These are phyloP conservation scores for Heteropelma amictum DNA, from an alignment of 2,888 invertebrate species.

Conservation along the genomic window DNA sequence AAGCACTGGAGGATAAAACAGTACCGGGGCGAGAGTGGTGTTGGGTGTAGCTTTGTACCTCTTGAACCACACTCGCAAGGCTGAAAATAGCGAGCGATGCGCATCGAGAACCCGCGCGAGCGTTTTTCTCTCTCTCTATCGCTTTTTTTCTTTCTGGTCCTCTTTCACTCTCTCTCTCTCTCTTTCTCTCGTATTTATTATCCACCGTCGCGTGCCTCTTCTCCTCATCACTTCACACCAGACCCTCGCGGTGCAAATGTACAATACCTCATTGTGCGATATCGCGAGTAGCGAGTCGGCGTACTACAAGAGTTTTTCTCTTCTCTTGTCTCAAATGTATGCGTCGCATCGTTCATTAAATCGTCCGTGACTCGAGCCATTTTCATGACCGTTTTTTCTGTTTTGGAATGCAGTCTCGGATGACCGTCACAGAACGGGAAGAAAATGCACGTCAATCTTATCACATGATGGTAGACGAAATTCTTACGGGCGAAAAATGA, in stretches of 20 bases:
- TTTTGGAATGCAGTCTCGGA: no score
- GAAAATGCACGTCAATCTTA: no score
- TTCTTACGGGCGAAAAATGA: no score
- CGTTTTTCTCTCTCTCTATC: constrained; percentile 42
- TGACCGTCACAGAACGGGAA: no score
- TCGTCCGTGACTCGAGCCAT: no score
- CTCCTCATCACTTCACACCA: constrained; percentile 20
- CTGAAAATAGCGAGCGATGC: constrained; percentile 60
- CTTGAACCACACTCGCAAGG: constrained; percentile 54
- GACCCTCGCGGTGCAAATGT: constrained; percentile 41
- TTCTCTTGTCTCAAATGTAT: no score
- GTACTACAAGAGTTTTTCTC: no score
- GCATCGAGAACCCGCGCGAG: constrained; percentile 44
- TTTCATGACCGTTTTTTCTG: no score
- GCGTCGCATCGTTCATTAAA: no score
- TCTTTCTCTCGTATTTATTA: neutral
- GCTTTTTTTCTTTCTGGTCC: constrained; percentile 31
- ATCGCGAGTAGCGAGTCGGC: no score
- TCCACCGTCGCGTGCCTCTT: constrained; percentile 15
- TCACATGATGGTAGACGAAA: no score
- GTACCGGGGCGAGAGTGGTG: constrained; percentile 27
- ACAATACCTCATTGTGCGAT: constrained; percentile 49
- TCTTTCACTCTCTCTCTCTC: constrained; percentile 18
- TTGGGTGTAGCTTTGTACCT: constrained; percentile 49
- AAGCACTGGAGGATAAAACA: constrained; percentile 14